A percentile compares a stretch with the other conserved stretches of the same genome.
These are phyloP conservation scores for Oasisia sp. DNA, from an alignment of 2,888 invertebrate genomes.

Conservation along the genomic window DNA sequence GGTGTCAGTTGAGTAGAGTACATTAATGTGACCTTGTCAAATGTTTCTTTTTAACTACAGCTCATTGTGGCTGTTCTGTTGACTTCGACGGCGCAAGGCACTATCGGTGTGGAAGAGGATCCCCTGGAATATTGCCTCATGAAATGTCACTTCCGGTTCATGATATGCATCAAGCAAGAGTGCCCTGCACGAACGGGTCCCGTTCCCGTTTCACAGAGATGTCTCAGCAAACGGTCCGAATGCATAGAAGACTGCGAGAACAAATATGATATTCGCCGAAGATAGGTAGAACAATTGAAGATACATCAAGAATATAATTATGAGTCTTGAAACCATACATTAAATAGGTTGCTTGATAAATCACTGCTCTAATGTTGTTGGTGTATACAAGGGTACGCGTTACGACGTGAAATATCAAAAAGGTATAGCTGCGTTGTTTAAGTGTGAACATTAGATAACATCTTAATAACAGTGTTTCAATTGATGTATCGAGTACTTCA, in stretches of 20 bases:
- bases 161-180: not conserved
- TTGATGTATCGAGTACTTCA: too few relatives aligned
- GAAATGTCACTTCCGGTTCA: constrained; percentile 4
- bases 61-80: not conserved
- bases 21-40: not conserved
- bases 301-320: not conserved
- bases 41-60: not conserved
- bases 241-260: not conserved
- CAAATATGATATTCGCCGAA: not conserved
- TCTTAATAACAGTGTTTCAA: too few relatives aligned
- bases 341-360: not conserved
- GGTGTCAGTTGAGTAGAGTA: not conserved
- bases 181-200: not conserved
- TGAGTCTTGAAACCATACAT: not conserved
- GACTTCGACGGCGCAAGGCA: not conserved
- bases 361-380: too few relatives aligned
- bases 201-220: not conserved
- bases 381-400: too few relatives aligned
- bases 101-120: not conserved
- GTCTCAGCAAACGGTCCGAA: not conserved
- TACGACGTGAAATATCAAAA: too few relatives aligned
- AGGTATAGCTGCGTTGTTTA: too few relatives aligned
- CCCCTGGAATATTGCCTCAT: not conserved
- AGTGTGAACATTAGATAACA: too few relatives aligned
- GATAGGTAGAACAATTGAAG: not conserved